A percentile compares a stretch with the other conserved stretches of the same genome.
phyloP scores from a whole-genome alignment of 37 sponge, comb jelly and placozoan species.

The Beroe forskalii region DNA sequence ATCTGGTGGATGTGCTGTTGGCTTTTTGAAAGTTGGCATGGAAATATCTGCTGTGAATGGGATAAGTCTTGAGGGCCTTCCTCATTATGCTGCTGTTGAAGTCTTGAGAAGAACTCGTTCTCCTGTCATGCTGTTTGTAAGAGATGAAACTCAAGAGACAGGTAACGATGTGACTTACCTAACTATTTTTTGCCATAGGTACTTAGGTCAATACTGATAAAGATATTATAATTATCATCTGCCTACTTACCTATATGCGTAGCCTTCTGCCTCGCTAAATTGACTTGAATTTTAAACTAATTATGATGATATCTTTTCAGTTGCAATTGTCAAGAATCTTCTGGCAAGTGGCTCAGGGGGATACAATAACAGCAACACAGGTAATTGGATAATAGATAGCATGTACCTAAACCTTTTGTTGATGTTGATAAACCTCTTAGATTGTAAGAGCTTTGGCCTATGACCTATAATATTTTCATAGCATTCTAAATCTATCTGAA shows the following conservation, averaged over 20 bases:
- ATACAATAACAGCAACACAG: neutral
- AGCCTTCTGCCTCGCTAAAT: neutral
- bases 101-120: constrained; percentile 48
- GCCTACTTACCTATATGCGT: too few species aligned
- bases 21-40: constrained; percentile 50
- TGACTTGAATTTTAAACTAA: neutral
- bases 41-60: constrained; percentile 52
- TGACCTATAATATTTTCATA: too few species aligned
- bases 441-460: too few species aligned
- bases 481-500: too few species aligned
- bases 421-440: too few species aligned
- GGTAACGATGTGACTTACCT: too few species aligned
- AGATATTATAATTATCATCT: too few species aligned
- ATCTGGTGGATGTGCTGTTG: constrained; percentile 44
- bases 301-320: neutral
- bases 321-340: neutral
- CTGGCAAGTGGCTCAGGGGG: neutral
- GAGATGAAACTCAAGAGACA: constrained; percentile 1
- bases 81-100: constrained; percentile 63
- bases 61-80: constrained; percentile 5
- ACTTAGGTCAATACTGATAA: too few species aligned
- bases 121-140: constrained; percentile 40
- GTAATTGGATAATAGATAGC: too few species aligned
- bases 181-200: too few species aligned
- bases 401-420: too few species aligned